Evolutionary conservation across 2,113 vertebrate genomes (phyloP).

Genomic region (Odocoileus virginianus): DNA sequence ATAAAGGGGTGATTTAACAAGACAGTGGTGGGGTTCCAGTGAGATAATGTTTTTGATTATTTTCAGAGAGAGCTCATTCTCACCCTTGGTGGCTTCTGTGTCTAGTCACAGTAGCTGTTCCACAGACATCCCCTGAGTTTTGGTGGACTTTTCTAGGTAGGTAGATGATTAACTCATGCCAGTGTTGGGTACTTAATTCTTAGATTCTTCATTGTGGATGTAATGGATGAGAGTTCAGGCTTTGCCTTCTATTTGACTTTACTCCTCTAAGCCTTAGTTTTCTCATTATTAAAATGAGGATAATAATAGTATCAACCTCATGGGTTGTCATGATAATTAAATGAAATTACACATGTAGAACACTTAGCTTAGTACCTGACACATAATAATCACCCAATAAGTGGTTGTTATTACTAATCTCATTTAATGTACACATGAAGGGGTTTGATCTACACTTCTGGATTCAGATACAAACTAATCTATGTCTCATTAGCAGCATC

Average conservation of each 20-base stretch:
- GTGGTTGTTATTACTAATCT: background rate
- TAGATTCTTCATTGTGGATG: background rate
- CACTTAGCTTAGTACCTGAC: background rate
- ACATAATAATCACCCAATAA: background rate
- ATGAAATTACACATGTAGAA: background rate
- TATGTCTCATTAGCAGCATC: background rate
- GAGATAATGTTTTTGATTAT: background rate
- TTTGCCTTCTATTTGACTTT: background rate
- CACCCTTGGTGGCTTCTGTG: background rate
- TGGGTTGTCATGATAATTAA: background rate
- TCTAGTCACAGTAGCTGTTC: background rate
- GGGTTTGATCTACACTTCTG: background rate
- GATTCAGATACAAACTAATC: background rate
- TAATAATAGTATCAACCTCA: background rate
- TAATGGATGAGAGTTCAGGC: background rate
- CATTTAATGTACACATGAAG: background rate
- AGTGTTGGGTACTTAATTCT: background rate
- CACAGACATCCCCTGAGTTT: background rate
- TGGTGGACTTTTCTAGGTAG: background rate
- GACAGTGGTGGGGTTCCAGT: background rate
- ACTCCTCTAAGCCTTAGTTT: background rate
- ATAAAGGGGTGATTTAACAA: background rate
- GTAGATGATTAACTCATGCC: background rate
- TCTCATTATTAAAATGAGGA: conserved; percentile 16
- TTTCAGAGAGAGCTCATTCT: background rate